A percentile compares a stretch with the other conserved stretches of the same genome.
Conservation (phyloP, 2,797 vertebrate species). For the Hippoglossus hippoglossus region DNA sequence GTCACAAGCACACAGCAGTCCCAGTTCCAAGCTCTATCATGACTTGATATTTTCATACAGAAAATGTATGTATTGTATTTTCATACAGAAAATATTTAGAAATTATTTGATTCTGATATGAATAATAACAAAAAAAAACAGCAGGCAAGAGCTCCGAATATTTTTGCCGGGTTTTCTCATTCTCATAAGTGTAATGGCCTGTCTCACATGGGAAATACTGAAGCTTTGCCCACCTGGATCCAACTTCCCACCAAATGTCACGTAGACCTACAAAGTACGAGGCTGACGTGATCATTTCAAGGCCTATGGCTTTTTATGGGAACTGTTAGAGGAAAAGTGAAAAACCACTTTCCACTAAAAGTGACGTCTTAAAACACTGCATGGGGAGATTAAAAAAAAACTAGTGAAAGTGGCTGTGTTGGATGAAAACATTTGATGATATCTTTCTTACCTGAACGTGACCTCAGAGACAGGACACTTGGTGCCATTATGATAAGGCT, state of each 20-base stretch:
- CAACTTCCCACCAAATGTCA: neutral
- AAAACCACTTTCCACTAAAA: neutral
- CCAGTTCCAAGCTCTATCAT: neutral
- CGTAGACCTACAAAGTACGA: neutral
- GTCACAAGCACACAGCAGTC: neutral
- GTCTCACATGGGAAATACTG: neutral
- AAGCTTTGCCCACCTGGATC: neutral
- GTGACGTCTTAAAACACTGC: neutral
- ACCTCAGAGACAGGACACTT: conserved; percentile 94
- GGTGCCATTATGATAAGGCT: conserved; percentile 93
- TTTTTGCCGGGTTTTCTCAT: neutral
- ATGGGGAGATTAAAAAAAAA: neutral
- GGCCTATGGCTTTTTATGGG: neutral
- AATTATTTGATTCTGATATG: neutral
- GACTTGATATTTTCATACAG: too few relatives aligned
- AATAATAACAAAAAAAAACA: neutral
- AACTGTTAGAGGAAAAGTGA: neutral
- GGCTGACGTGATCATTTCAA: neutral
- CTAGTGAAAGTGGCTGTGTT: neutral
- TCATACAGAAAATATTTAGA: neutral
- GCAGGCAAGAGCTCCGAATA: neutral
- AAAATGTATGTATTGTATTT: too few relatives aligned
- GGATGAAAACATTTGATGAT: neutral
- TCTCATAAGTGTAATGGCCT: neutral
- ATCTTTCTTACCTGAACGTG: conserved; percentile 89